Base-by-base conservation (phyloP, 2,888 invertebrate genomes). In the Blera fallax region DNA sequence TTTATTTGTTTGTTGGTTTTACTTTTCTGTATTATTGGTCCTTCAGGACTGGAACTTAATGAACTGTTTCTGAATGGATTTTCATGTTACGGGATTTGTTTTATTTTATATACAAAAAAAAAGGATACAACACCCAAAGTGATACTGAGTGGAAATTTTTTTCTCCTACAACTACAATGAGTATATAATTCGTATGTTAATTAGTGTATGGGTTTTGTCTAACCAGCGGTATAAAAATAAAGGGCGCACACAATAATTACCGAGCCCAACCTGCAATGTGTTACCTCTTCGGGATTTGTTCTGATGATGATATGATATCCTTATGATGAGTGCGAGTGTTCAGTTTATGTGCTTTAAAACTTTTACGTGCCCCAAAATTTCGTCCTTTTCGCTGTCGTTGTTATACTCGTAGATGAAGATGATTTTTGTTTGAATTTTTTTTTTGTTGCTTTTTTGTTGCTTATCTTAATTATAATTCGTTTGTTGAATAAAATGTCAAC, bases 401-500 rank as follows among this genome's bases (percentile, higher is more conserved):
- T 29, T 24, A n/a, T n/a, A n/a, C n/a, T n/a, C n/a, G n/a, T n/a
- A 34, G 24, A 34, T 64, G 73, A 27, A 72, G 69, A 58, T 62
- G 69, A 67, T 69, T 69, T 74, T 58, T 54, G 37, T 43, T 64
- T 58, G n/a, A n/a, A n/a, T n/a, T n/a, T n/a, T n/a, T n/a, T 69
- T 69, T 74, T 58, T 54, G 37, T 43, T 64, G 50, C 32, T 37
- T 27, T 43, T 56, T 81, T 65, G 34, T 40, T 48, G 83, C 79
- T 73, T 84, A 84, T 84, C 83, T 84, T 69, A 84, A 84, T 84
- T 79, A 79, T 79, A 84, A 84, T 58, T 74, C 84, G 79, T 58
- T 74, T 70, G 56, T 48, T 24, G 74, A 73, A 74, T 79, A 70
- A 79, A 84, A 84, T 84, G 84, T 84, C 73, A 84, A 84, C 84